Evolutionary conservation across 2,888 invertebrate genomes (phyloP), one percentile per base, ranked within the genome.

Genomic region (Drosophila trichaetosa): DNA sequence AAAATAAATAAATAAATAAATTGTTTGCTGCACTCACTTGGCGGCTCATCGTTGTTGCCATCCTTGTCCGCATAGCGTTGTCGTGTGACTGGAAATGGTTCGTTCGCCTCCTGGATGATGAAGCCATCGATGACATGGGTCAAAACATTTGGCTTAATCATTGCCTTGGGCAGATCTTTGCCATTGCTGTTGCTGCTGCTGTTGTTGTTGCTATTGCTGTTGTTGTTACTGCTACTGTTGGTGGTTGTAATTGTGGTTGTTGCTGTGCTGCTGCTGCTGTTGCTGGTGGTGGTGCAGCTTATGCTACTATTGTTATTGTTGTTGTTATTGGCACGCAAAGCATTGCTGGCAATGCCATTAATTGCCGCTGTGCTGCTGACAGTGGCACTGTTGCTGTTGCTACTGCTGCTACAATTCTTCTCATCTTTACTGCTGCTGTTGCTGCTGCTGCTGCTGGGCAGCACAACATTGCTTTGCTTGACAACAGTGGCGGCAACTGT

Each of bases 111-210:
- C 92, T 98, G 98, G 81, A 99, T 99, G 10, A 99, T 97, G 93
- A 98, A 99, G 60, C 98, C 99, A 92, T 98, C 99, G 75, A 99
- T 99, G 31, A 99, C 98, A 92, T 99, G 99, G 0, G 99, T 99
- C 60, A 99, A 94, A 10, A 99, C 97, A 91, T 98, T 98, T 0
- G 98, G 98, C 92, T 98, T 98, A 18, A 98, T 98, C 96, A 98
- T 96, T 2, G 98, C 98, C 92, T 97, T 97, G 24, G 97, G 97
- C 42, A 97, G 94, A 92, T 90, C 92, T 61, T 90, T 93, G 67
- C 91, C 94, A 89, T 82, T 73, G 57, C 91, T 90, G 31, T 77
- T 82, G 67, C 48, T 86, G 62, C 46, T 87, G n/a, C 89, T 88
- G 31, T 13, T 79, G 63, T 10, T 51, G 40, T 53, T 21, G 61